These are phyloP conservation scores for Phylloscopus collybita DNA, from an alignment of 2,797 vertebrate species.

Conservation along the genomic window DNA sequence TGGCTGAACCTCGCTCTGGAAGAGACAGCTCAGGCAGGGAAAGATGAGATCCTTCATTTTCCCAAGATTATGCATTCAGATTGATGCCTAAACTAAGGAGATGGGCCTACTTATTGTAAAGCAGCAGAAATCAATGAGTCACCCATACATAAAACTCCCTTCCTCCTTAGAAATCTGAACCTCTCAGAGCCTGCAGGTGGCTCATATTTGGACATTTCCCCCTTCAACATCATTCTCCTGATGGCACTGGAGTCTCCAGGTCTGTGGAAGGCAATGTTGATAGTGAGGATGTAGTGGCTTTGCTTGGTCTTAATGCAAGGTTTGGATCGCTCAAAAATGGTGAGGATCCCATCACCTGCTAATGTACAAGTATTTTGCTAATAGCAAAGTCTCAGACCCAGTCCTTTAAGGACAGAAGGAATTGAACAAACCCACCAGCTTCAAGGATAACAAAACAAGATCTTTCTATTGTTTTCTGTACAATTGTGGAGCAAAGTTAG, in stretches of 20 bases:
- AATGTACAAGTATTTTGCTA: background rate
- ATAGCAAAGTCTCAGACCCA: background rate
- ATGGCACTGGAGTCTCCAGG: background rate
- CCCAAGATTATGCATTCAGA: background rate
- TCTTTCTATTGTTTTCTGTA: background rate
- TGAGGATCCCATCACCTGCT: background rate
- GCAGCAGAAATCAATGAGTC: background rate
- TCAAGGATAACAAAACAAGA: background rate
- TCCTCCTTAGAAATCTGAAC: background rate
- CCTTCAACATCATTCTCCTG: background rate
- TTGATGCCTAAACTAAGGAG: background rate
- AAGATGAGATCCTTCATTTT: background rate
- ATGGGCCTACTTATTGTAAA: background rate
- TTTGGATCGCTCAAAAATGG: background rate
- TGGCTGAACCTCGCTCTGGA: rapidly evolving
- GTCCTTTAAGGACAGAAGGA: background rate
- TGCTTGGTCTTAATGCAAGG: background rate
- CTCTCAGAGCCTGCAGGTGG: background rate
- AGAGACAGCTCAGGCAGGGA: background rate
- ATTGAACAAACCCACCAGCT: background rate
- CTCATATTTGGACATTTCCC: background rate
- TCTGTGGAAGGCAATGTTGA: background rate
- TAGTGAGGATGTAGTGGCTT: background rate
- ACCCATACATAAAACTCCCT: background rate
- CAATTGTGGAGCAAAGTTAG: background rate